These are phyloP conservation scores for Vidua macroura DNA, from an alignment of 2,113 vertebrate genomes.

Conservation along the genomic window DNA sequence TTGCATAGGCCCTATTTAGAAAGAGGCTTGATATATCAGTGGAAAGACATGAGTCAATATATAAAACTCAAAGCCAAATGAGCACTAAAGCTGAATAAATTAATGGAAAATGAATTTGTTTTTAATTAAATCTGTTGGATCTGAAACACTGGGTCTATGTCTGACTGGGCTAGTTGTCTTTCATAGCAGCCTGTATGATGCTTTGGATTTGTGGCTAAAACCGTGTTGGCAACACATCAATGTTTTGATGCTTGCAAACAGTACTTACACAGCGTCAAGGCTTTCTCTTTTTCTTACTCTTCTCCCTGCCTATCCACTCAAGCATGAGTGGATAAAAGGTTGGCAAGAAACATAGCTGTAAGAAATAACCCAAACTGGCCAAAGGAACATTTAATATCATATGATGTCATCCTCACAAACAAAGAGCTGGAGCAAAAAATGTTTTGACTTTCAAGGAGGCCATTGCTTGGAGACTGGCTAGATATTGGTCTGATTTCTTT, in stretches of 20 bases:
- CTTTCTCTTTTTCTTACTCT: neutral
- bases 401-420: neutral
- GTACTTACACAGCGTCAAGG: neutral
- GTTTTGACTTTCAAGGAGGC: neutral
- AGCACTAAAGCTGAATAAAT: neutral
- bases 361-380: neutral
- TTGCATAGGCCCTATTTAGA: neutral
- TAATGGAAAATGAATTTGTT: neutral
- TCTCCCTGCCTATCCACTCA: neutral
- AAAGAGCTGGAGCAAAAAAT: neutral
- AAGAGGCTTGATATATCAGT: neutral
- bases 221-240: neutral
- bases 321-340: neutral
- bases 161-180: neutral
- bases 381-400: neutral
- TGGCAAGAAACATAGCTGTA: neutral
- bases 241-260: neutral
- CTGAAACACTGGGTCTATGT: neutral
- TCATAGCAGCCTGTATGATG: neutral
- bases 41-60: neutral
- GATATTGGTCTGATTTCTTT: neutral
- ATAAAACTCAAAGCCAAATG: neutral
- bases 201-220: neutral
- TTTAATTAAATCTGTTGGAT: neutral
- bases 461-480: neutral